phyloP scores from a whole-genome alignment of 2,797 vertebrate genomes.

The Cyprinella venusta region DNA sequence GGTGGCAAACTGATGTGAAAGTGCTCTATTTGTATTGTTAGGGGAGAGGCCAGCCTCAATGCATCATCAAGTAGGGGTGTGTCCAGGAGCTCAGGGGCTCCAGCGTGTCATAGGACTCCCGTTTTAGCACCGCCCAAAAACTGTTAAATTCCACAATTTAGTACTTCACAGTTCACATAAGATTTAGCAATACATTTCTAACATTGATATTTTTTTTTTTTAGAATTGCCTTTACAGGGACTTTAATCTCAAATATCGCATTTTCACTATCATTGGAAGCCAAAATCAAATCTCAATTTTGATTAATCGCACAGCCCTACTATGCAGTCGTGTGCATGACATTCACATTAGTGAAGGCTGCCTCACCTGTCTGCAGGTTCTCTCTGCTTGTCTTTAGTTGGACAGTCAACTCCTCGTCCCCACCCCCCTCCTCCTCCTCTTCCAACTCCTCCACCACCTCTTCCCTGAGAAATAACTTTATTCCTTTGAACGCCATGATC shows the following conservation, averaged over 20 bases:
- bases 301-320: not conserved
- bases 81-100: too few relatives aligned
- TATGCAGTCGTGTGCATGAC: not conserved
- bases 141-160: too few relatives aligned
- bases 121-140: too few relatives aligned
- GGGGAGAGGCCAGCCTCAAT: too few relatives aligned
- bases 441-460: constrained; percentile 49
- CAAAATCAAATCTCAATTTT: not conserved
- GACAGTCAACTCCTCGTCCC: constrained; percentile 64
- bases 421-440: constrained; percentile 76
- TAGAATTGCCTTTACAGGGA: too few relatives aligned
- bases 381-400: constrained; percentile 36
- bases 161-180: too few relatives aligned
- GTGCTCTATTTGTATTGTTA: too few relatives aligned
- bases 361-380: constrained; percentile 47
- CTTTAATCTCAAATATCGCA: not conserved
- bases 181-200: too few relatives aligned
- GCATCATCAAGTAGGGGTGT: too few relatives aligned
- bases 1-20: too few relatives aligned
- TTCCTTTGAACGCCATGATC: constrained; percentile 74
- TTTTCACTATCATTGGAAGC: not conserved
- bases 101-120: too few relatives aligned
- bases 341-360: not conserved
- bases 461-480: constrained; percentile 47
- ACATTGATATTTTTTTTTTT: too few relatives aligned